These are phyloP conservation scores for Pyxicephalus adspersus DNA, from an alignment of 2,113 vertebrate species.

Conservation along the genomic window DNA sequence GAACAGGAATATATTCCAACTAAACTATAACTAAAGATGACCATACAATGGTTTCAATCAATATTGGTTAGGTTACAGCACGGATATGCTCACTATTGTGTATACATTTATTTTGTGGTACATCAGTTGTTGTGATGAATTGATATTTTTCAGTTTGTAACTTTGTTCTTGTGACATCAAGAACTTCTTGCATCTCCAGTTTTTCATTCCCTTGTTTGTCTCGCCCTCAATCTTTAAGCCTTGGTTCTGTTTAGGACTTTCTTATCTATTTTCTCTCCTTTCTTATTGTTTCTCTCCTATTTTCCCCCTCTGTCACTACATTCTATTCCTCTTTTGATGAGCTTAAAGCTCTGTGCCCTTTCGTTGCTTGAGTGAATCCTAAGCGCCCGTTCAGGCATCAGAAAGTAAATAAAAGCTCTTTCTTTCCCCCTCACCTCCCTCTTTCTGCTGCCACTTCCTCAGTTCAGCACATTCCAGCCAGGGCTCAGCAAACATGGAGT, in stretches of 20 bases:
- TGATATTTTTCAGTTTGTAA: no score
- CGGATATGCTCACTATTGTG: no score
- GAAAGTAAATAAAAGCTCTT: constrained; percentile 53
- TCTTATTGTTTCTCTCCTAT: neutral
- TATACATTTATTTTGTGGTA: no score
- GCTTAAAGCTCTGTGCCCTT: constrained; percentile 18
- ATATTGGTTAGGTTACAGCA: no score
- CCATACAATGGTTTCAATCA: no score
- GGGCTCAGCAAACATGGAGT: constrained; percentile 53
- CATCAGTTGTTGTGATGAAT: no score
- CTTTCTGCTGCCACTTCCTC: constrained; percentile 12
- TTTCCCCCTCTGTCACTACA: neutral
- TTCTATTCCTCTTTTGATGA: constrained; percentile 6
- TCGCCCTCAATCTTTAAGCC: neutral
- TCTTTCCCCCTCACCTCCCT: neutral
- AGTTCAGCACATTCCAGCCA: constrained; percentile 55
- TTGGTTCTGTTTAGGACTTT: neutral
- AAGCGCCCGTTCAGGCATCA: constrained; percentile 51
- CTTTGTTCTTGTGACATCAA: no score
- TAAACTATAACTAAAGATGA: no score
- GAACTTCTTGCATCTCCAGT: no score
- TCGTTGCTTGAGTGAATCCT: constrained; percentile 29
- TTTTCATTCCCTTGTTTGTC: no score
- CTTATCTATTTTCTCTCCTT: neutral
- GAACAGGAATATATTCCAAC: no score